Conservation (phyloP, 1,140 invertebrate species). For the Neodiprion virginianus region DNA sequence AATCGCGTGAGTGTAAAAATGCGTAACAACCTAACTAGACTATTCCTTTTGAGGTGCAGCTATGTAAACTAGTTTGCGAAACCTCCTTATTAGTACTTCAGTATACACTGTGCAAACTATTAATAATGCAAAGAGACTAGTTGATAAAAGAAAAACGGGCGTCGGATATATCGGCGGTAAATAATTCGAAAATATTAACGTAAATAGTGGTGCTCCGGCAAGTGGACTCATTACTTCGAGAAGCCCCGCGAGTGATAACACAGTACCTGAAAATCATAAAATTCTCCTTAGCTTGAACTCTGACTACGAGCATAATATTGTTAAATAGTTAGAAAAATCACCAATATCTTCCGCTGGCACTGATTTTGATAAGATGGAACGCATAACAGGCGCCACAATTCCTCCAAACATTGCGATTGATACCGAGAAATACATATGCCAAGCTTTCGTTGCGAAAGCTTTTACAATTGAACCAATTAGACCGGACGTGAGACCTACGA, state of each 20-base stretch:
- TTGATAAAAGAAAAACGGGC: conserved; percentile 51
- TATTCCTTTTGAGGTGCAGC: too few species aligned
- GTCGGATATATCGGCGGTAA: conserved; percentile 49
- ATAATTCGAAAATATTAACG: conserved; percentile 62
- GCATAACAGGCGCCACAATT: conserved; percentile 67
- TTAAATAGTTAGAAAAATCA: conserved; percentile 43
- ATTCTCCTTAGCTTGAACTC: conserved; percentile 4
- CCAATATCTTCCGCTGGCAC: conserved; percentile 71
- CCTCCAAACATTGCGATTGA: conserved; percentile 63
- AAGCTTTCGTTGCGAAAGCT: conserved; percentile 64
- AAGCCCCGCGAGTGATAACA: conserved; percentile 69
- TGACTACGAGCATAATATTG: background rate
- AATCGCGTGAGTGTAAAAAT: too few species aligned
- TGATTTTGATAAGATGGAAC: conserved; percentile 71
- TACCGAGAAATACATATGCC: conserved; percentile 70
- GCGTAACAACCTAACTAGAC: too few species aligned
- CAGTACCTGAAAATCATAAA: conserved; percentile 56
- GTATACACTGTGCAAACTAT: conserved; percentile 40
- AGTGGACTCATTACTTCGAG: conserved; percentile 70
- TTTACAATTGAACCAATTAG: conserved; percentile 29
- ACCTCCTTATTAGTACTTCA: conserved; percentile 24
- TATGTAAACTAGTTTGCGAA: background rate
- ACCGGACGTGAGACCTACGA: conserved; percentile 32
- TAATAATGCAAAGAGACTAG: conserved; percentile 33
- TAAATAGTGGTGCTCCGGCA: conserved; percentile 67